Evolutionary conservation across 2,888 invertebrate genomes (phyloP).

Genomic region (Mechanitis mazaeus): DNA sequence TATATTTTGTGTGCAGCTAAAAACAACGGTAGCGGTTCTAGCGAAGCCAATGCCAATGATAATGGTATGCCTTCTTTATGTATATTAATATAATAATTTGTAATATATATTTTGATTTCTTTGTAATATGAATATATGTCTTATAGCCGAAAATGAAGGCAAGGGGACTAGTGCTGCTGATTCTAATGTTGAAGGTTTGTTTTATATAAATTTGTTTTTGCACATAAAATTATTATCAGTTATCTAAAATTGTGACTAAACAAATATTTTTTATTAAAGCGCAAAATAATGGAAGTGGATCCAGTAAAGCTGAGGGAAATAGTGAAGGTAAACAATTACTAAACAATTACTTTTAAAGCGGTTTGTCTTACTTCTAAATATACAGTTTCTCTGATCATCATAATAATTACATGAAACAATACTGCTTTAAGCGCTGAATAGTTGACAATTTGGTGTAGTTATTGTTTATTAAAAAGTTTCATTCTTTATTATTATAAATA

Average conservation of each 20-base stretch:
- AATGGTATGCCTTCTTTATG: not conserved
- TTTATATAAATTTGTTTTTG: not conserved
- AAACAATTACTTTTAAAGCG: no score
- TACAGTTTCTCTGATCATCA: no score
- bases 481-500: no score
- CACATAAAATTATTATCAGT: not conserved
- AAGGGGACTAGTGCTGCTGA: not conserved
- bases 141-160: conserved; percentile 4
- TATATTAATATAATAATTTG: not conserved
- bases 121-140: not conserved
- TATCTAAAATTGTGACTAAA: not conserved
- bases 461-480: no score
- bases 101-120: not conserved
- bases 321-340: no score
- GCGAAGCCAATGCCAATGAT: not conserved
- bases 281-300: no score
- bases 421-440: no score
- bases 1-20: not conserved
- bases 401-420: no score
- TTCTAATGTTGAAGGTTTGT: not conserved
- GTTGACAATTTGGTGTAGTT: no score
- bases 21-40: conserved; percentile 4
- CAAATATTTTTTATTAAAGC: no score
- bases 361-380: no score
- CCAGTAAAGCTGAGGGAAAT: no score